A percentile compares a stretch with the other conserved stretches of the same genome.
These are phyloP conservation scores for Entelurus aequoreus DNA, from an alignment of 2,113 vertebrate genomes.

Conservation along the genomic window DNA sequence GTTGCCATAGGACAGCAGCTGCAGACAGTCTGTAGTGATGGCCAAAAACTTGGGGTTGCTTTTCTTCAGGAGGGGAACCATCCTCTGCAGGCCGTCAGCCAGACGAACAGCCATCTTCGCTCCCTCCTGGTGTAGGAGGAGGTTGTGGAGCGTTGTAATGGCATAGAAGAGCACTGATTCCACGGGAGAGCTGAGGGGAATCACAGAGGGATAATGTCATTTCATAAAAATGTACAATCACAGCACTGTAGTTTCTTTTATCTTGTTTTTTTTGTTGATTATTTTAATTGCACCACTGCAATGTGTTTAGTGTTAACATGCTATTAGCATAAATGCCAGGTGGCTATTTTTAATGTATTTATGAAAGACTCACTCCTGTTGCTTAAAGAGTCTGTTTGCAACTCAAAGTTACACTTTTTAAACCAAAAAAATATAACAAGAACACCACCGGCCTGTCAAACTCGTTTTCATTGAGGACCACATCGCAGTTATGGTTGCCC, in stretches of 20 bases:
- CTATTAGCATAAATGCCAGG: too few species aligned
- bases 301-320: too few species aligned
- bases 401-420: too few species aligned
- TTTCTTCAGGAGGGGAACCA: slow-evolving; percentile 95
- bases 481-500: too few species aligned
- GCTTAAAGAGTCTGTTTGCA: too few species aligned
- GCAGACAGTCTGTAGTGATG: slow-evolving; percentile 96
- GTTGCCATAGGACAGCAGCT: slow-evolving; percentile 94
- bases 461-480: too few species aligned
- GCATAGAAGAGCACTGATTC: slow-evolving; percentile 95
- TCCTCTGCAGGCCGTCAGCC: slow-evolving; percentile 91
- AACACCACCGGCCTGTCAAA: too few species aligned
- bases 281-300: too few species aligned
- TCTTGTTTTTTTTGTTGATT: too few species aligned
- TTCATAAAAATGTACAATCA: background rate
- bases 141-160: slow-evolving; percentile 96
- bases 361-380: too few species aligned
- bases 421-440: too few species aligned
- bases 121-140: slow-evolving; percentile 94
- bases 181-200: slow-evolving; percentile 80
- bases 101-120: slow-evolving; percentile 98
- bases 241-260: background rate
- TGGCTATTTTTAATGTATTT: too few species aligned
- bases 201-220: background rate
- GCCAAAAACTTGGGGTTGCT: slow-evolving; percentile 96